phyloP scores from a whole-genome alignment of 2,797 vertebrate species.

The Schizopygopsis malacanthus region DNA sequence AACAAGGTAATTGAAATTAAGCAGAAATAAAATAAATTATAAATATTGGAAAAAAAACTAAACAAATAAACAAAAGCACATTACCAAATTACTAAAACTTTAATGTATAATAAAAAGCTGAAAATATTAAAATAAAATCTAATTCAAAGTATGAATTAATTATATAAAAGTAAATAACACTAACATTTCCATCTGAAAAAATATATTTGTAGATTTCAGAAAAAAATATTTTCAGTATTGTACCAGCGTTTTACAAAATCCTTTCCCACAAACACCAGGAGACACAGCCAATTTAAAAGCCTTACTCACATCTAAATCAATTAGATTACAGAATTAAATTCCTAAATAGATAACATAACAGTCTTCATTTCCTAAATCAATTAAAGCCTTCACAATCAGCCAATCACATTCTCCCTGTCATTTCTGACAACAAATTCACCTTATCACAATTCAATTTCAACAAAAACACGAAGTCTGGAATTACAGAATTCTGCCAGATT shows the following conservation, averaged over 20 bases:
- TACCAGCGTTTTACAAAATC: neutral
- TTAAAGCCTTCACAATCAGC: neutral
- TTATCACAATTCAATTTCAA: neutral
- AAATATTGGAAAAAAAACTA: neutral
- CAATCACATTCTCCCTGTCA: neutral
- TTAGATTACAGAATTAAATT: conserved; percentile 16
- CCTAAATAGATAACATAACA: conserved; percentile 1
- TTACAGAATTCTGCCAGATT: neutral
- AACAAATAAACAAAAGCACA: neutral
- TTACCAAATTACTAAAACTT: neutral
- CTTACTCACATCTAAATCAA: conserved; percentile 11
- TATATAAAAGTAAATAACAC: neutral
- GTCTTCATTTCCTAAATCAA: conserved; percentile 14
- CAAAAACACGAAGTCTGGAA: neutral
- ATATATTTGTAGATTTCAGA: too few relatives aligned
- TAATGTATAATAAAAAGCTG: neutral
- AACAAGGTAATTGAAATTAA: neutral
- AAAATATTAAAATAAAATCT: neutral
- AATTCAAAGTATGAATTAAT: neutral
- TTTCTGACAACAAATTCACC: neutral
- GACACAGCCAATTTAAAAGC: neutral
- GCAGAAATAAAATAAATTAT: neutral
- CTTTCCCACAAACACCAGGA: neutral
- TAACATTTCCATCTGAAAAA: too few relatives aligned
- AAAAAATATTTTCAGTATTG: neutral